These are phyloP conservation scores for Sarcophaga carnaria DNA, from an alignment of 2,888 invertebrate species.

Conservation along the genomic window DNA sequence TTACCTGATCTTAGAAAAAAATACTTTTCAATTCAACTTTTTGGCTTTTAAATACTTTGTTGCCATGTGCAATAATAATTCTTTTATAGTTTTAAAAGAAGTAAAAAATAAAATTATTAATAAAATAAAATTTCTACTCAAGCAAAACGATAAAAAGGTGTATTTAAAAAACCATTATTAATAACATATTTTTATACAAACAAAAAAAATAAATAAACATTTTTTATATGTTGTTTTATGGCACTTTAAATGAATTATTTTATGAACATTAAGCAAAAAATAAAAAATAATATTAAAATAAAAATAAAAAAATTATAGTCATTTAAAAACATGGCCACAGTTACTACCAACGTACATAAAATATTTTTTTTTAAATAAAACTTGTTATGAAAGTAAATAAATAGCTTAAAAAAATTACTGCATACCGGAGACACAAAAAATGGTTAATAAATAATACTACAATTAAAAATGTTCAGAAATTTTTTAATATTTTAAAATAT, in stretches of 20 bases:
- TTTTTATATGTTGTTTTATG: slow-evolving; percentile 24
- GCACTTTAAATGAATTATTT: slow-evolving; percentile 7
- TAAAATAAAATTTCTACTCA: too few relatives aligned
- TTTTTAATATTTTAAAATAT: not conserved
- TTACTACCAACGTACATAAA: not conserved
- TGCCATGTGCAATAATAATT: too few relatives aligned
- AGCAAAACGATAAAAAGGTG: too few relatives aligned
- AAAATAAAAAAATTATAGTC: slow-evolving; percentile 24
- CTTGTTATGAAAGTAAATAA: slow-evolving; percentile 50
- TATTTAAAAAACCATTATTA: too few relatives aligned
- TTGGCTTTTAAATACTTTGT: too few relatives aligned
- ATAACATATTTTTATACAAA: too few relatives aligned
- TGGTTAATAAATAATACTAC: slow-evolving; percentile 5
- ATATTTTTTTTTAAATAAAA: slow-evolving; percentile 18
- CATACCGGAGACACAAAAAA: slow-evolving; percentile 3
- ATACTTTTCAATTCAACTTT: too few relatives aligned
- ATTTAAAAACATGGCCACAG: slow-evolving; percentile 11
- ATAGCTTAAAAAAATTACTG: slow-evolving; percentile 11
- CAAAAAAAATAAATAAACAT: too few relatives aligned
- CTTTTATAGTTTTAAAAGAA: too few relatives aligned
- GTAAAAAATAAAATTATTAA: too few relatives aligned
- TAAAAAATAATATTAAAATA: too few relatives aligned
- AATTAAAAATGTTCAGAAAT: slow-evolving; percentile 20
- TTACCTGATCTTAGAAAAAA: too few relatives aligned
- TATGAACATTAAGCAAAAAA: not conserved